Conservation (phyloP, 2,888 invertebrate genomes). For the Pinctada fucata region DNA sequence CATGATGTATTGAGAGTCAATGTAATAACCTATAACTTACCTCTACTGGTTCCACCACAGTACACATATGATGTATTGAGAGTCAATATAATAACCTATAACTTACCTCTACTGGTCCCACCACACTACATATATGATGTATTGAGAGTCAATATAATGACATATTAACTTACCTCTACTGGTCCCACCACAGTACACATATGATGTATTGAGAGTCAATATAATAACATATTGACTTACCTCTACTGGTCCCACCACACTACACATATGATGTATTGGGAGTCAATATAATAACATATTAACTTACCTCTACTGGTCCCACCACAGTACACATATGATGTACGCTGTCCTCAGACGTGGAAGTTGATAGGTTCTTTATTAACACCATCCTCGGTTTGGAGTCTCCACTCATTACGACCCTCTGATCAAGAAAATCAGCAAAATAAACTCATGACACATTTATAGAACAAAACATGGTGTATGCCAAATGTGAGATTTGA, state of each 20-base stretch:
- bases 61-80: background rate
- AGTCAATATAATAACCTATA: too few relatives aligned
- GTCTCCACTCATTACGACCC: background rate
- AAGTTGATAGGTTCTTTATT: background rate
- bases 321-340: background rate
- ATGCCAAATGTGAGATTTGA: too few relatives aligned
- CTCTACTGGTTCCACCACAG: background rate
- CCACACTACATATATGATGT: background rate
- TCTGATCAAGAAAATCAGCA: background rate
- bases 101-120: background rate
- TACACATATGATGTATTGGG: background rate
- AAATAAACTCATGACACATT: too few relatives aligned
- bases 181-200: background rate
- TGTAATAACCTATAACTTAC: background rate
- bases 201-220: background rate
- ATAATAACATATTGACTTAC: background rate
- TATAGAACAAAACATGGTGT: too few relatives aligned
- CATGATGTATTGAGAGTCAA: too few relatives aligned
- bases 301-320: background rate
- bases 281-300: background rate
- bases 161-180: background rate
- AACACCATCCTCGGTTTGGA: background rate
- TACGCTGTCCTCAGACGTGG: background rate
- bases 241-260: background rate
- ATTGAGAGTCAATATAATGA: background rate